Evolutionary conservation across 2,113 vertebrate species (phyloP), one percentile per base, ranked within the genome.

Genomic region (Proteles cristata): DNA sequence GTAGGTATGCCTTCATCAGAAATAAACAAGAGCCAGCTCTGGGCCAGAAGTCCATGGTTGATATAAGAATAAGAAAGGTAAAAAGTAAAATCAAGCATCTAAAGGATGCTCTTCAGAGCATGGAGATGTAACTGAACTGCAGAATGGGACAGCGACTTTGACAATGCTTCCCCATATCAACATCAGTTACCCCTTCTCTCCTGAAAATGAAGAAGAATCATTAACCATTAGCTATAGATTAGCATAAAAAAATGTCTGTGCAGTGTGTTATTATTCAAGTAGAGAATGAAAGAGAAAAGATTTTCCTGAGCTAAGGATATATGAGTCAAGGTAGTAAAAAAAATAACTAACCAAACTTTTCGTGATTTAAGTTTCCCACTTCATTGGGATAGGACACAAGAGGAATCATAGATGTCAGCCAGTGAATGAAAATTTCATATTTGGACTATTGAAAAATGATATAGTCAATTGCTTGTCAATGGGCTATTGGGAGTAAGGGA

Each of bases 241-340:
- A 33, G 53, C n/a, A 69, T 28, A 26, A 85, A 45, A 74, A 90
- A 11, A 11, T 69, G n/a, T 86, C 43, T 58, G 21, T 84, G 71
- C 3, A 65, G 11, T 50, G 79, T 76, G 1, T 79, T 90, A 15
- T 93, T 35, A 28, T 95, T 81, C 48, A 11, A 93, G 7, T 15
- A n/a, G 39, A 39, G 4, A 50, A 23, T 66, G 53, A 66, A 85
- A 88, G 1, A 28, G 39, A 48, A 71, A 83, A 82, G 16, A 66
- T 66, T 88, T 90, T 65, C 25, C 25, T 81, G 45, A 93, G 43
- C 45, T 81, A 93, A 88, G 23, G 76, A 77, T 21, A 97, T 95
- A n/a, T 50, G n/a, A 96, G 69, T 66, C 43, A 88, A 90, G 39
- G 1, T 7, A 85, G 8, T 83, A 21, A 83, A 95, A 76, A 87